Evolutionary conservation across 1,140 invertebrate species (phyloP).

Genomic region (Schlechtendalia chinensis): DNA sequence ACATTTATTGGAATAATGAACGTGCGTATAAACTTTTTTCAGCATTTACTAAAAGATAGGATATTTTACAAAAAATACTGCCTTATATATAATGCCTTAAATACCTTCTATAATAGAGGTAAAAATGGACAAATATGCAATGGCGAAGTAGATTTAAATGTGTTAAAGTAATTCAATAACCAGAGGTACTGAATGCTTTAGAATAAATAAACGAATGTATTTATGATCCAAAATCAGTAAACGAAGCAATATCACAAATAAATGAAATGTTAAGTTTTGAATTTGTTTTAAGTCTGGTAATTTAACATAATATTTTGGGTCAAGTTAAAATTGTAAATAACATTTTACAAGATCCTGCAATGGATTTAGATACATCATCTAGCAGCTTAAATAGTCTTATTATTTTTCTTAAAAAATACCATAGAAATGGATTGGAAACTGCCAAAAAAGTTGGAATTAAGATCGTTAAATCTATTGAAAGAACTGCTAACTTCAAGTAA

Average conservation of each 20-base stretch:
- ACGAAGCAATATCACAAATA: background rate
- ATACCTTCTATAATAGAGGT: no score
- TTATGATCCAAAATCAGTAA: slow-evolving; percentile 5
- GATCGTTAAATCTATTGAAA: background rate
- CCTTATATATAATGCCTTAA: background rate
- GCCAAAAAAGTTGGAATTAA: background rate
- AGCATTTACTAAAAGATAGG: background rate
- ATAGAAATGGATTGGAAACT: background rate
- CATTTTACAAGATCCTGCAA: slow-evolving; percentile 20
- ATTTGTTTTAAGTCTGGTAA: slow-evolving; percentile 26
- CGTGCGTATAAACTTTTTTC: background rate
- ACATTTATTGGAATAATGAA: background rate
- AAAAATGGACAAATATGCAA: background rate
- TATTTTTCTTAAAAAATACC: background rate
- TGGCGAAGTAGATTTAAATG: background rate
- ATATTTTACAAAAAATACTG: slow-evolving; percentile 6
- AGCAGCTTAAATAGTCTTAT: background rate
- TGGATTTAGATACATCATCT: background rate
- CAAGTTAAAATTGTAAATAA: slow-evolving; percentile 11
- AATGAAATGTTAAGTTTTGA: background rate
- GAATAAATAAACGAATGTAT: background rate
- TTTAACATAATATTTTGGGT: slow-evolving; percentile 6
- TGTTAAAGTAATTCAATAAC: background rate
- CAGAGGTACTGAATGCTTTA: background rate
- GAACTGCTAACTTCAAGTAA: slow-evolving; percentile 1